phyloP scores from a whole-genome alignment of 2,888 invertebrate species.

The Phyllotreta striolata region DNA sequence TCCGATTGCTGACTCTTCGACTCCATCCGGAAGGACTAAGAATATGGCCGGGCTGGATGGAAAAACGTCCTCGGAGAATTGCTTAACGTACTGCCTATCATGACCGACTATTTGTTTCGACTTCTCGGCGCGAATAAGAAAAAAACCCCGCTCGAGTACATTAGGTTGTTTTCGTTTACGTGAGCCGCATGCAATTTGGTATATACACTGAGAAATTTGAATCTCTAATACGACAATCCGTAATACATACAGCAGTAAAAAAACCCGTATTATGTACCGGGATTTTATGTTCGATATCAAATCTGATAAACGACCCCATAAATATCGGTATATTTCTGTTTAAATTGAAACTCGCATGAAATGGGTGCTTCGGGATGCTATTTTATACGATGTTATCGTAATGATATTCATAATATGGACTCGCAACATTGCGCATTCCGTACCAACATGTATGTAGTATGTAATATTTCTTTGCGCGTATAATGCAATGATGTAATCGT shows the following conservation, averaged over 20 bases:
- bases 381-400: slow-evolving; percentile 16
- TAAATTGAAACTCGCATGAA: slow-evolving; percentile 13
- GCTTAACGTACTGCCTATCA: slow-evolving; percentile 23
- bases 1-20: slow-evolving; percentile 17
- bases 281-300: slow-evolving; percentile 18
- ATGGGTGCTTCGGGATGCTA: slow-evolving; percentile 19
- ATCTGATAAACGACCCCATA: slow-evolving; percentile 17
- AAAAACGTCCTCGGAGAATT: slow-evolving; percentile 13
- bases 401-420: slow-evolving; percentile 15
- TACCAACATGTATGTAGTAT: too few relatives aligned
- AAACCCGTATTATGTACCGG: slow-evolving; percentile 4
- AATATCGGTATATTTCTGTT: slow-evolving; percentile 14
- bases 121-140: slow-evolving; percentile 12
- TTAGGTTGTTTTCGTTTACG: slow-evolving; percentile 1
- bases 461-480: too few relatives aligned
- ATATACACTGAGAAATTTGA: too few relatives aligned
- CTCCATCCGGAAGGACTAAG: slow-evolving; percentile 19
- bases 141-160: slow-evolving; percentile 1
- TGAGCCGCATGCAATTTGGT: too few relatives aligned
- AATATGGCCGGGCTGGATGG: slow-evolving; percentile 22
- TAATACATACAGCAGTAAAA: too few relatives aligned
- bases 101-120: slow-evolving; percentile 19
- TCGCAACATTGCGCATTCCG: slow-evolving; percentile 16
- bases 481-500: too few relatives aligned
- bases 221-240: too few relatives aligned